Conservation (phyloP, 2,113 vertebrate species). For the Aptenodytes forsteri region DNA sequence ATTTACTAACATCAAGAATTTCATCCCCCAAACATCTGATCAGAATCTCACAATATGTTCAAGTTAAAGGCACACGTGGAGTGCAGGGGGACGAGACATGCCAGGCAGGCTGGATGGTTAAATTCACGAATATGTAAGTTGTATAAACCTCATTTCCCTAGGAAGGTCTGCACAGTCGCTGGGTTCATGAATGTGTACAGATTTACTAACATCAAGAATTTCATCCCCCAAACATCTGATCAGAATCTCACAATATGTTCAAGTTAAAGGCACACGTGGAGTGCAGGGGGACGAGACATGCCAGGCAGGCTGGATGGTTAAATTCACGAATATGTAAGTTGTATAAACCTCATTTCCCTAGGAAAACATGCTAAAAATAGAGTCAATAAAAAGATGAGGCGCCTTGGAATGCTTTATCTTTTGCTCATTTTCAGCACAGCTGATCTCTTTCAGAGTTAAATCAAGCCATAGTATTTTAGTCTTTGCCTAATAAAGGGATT, state of each 20-base stretch:
- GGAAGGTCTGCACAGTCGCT: not conserved
- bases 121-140: not conserved
- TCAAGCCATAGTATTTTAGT: not conserved
- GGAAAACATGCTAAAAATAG: not conserved
- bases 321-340: not conserved
- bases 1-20: not conserved
- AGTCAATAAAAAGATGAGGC: not conserved
- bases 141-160: not conserved
- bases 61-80: not conserved
- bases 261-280: not conserved
- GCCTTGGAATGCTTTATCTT: not conserved
- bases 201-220: not conserved
- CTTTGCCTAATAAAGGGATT: not conserved
- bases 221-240: not conserved
- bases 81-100: not conserved
- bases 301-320: not conserved
- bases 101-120: not conserved
- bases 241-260: not conserved
- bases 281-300: not conserved
- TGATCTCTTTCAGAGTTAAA: not conserved
- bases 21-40: not conserved
- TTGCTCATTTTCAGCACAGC: not conserved
- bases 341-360: not conserved
- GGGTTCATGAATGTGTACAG: not conserved
- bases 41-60: not conserved